These are phyloP conservation scores for Chymomyza procnemis DNA, from an alignment of 2,888 invertebrate species.

Conservation along the genomic window DNA sequence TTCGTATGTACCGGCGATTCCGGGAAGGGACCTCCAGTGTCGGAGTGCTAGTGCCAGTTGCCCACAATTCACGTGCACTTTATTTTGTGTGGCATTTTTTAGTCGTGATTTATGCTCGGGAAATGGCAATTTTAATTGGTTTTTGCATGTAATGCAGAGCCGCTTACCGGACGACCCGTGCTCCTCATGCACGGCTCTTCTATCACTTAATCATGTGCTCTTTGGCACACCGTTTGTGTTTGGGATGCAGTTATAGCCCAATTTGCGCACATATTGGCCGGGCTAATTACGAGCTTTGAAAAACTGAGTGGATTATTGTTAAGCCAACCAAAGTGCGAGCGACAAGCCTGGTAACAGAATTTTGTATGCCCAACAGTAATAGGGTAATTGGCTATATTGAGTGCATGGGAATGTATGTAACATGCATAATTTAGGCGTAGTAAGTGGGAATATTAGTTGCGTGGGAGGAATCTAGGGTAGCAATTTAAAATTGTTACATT, in stretches of 20 bases:
- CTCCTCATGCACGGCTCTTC: not conserved
- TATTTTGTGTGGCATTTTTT: constrained; percentile 19
- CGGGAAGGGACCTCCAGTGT: not conserved
- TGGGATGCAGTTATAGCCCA: not conserved
- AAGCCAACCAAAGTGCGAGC: not conserved
- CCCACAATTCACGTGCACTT: not conserved
- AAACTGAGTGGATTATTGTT: constrained; percentile 38
- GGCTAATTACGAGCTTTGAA: constrained; percentile 55
- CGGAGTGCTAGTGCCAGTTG: too few species aligned
- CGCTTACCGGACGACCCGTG: not conserved
- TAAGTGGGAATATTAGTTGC: too few species aligned
- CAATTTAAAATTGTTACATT: too few species aligned
- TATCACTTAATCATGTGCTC: not conserved
- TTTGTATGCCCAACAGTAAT: not conserved
- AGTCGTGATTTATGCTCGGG: constrained; percentile 47
- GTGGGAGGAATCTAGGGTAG: too few species aligned
- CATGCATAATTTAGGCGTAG: too few species aligned
- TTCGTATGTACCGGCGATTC: not conserved
- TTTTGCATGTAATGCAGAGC: constrained; percentile 12
- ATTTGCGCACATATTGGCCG: not conserved
- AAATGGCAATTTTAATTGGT: constrained; percentile 59
- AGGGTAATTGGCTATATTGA: too few species aligned
- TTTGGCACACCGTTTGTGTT: not conserved
- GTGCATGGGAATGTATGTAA: not conserved
- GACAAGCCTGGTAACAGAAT: not conserved